phyloP scores from a whole-genome alignment of 2,113 vertebrate genomes.

The Loxodonta africana region DNA sequence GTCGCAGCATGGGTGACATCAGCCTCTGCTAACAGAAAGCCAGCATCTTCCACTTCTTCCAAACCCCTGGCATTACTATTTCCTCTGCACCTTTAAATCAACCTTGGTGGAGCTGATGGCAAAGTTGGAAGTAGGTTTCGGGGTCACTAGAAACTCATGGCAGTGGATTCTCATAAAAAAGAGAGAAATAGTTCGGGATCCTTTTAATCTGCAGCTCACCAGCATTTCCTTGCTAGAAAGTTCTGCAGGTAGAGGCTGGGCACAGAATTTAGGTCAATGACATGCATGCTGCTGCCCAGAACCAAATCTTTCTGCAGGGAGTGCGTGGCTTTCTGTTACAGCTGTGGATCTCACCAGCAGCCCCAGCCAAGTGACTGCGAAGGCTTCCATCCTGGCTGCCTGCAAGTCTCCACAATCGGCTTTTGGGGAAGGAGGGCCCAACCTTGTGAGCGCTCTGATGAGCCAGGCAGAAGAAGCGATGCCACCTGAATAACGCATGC shows the following conservation, averaged over 20 bases:
- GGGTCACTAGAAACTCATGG: constrained; percentile 78
- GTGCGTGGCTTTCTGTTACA: constrained; percentile 88
- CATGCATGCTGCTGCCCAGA: constrained; percentile 85
- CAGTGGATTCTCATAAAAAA: constrained; percentile 71
- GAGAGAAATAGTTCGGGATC: constrained; percentile 69
- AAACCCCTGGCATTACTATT: fast-evolving
- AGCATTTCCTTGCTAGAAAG: constrained; percentile 79
- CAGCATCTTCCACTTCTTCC: fast-evolving
- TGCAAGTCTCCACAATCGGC: constrained; percentile 77
- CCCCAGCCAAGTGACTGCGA: neutral
- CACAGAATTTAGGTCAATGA: constrained; percentile 90
- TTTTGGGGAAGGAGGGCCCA: constrained; percentile 68
- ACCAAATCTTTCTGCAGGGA: constrained; percentile 85
- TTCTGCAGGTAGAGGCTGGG: constrained; percentile 84
- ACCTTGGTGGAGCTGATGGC: constrained; percentile 59
- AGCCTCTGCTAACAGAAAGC: neutral
- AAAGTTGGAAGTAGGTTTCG: constrained; percentile 73
- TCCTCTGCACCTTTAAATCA: constrained; percentile 21
- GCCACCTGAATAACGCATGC: constrained; percentile 79
- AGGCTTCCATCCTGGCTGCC: constrained; percentile 73
- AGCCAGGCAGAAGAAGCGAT: neutral
- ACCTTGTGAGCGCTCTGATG: neutral
- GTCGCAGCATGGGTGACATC: fast-evolving
- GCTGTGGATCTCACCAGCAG: constrained; percentile 79
- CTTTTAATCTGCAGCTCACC: constrained; percentile 81